Percentiles rank a stretch among this genome's conserved stretches.
Evolutionary conservation across 2,888 invertebrate genomes (phyloP).

Genomic region (Drosophila borealis): DNA sequence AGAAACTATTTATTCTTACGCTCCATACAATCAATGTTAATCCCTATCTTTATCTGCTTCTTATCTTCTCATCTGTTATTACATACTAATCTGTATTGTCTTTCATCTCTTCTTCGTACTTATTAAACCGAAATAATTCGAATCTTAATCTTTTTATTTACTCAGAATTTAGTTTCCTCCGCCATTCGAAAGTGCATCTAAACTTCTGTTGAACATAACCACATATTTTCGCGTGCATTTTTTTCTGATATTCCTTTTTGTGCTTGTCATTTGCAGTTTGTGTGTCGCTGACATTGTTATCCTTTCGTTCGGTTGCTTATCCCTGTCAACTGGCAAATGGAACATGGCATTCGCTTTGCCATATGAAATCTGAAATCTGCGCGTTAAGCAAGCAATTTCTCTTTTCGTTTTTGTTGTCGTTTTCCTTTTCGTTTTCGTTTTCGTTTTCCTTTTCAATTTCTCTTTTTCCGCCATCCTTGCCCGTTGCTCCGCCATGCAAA

Average conservation of each 20-base stretch:
- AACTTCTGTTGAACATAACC: background rate
- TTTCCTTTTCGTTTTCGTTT: conserved; percentile 5
- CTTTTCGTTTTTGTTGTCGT: conserved; percentile 8
- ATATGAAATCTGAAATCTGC: conserved; percentile 33
- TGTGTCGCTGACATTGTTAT: conserved; percentile 71
- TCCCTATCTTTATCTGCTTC: no score
- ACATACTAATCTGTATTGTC: no score
- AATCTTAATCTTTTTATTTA: background rate
- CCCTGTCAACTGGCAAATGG: conserved; percentile 63
- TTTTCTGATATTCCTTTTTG: conserved; percentile 11
- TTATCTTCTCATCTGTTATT: no score
- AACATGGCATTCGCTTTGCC: conserved; percentile 47
- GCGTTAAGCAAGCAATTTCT: conserved; percentile 36
- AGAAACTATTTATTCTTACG: no score
- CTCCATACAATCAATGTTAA: no score
- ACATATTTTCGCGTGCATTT: background rate
- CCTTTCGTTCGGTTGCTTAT: conserved; percentile 74
- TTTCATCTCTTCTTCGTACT: background rate
- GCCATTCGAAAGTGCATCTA: conserved; percentile 26
- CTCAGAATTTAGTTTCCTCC: background rate
- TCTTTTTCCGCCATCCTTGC: conserved; percentile 15
- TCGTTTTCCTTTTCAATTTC: conserved; percentile 4
- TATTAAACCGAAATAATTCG: no score
- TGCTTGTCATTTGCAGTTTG: conserved; percentile 45
- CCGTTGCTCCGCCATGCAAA: conserved; percentile 45